These are phyloP conservation scores for Crypturellus undulatus DNA, from an alignment of 2,113 vertebrate genomes.

Conservation along the genomic window DNA sequence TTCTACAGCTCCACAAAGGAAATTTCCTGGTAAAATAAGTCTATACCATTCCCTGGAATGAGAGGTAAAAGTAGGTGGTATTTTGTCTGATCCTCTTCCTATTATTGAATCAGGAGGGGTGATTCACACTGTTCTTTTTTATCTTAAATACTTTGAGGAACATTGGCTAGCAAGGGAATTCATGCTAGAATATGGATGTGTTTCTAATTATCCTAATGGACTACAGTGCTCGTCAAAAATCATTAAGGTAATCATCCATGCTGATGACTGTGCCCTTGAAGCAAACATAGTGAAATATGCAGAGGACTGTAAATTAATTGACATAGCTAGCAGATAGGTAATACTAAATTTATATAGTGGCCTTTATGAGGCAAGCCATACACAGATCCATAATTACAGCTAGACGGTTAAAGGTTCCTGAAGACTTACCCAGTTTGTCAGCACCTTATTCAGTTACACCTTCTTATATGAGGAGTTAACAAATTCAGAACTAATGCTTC, in stretches of 20 bases:
- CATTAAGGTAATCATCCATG: background rate
- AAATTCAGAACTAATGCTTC: background rate
- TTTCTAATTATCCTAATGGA: slow-evolving; percentile 1
- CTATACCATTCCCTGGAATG: background rate
- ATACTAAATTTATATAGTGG: background rate
- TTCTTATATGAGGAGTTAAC: background rate
- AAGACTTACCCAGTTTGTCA: background rate
- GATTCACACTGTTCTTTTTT: background rate
- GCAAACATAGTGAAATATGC: background rate
- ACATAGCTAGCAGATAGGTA: background rate
- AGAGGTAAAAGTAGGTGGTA: background rate
- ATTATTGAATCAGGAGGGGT: background rate
- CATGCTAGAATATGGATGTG: background rate
- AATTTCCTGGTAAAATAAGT: background rate
- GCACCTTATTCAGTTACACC: background rate
- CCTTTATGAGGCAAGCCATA: background rate
- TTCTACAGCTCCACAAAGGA: background rate
- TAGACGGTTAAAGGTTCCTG: background rate
- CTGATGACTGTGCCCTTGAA: slow-evolving; percentile 13
- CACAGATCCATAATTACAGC: background rate
- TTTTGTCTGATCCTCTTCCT: background rate
- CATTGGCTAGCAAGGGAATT: background rate
- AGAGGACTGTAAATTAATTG: background rate
- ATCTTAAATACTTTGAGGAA: background rate
- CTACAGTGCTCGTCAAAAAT: background rate